Evolutionary conservation across 1,140 invertebrate species (phyloP).

Genomic region (Dreissena polymorpha): DNA sequence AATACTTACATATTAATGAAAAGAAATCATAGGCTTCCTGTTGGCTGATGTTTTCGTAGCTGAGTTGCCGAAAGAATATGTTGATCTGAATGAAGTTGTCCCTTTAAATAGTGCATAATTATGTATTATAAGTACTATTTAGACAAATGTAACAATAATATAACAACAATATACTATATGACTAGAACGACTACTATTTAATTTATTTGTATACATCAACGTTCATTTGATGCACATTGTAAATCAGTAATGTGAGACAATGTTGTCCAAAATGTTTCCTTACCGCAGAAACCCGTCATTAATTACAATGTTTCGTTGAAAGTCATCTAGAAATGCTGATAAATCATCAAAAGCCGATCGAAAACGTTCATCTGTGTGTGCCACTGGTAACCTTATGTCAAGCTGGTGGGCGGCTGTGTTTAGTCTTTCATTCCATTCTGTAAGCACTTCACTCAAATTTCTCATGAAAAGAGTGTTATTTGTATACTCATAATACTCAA

Average conservation of each 20-base stretch:
- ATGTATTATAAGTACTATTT: too few species aligned
- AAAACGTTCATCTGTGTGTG: conserved; percentile 20
- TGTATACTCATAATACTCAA: conserved; percentile 66
- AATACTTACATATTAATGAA: conserved; percentile 57
- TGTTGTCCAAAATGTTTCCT: neutral
- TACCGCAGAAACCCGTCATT: conserved; percentile 38
- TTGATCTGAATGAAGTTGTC: conserved; percentile 59
- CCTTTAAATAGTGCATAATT: conserved; percentile 35
- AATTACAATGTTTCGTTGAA: conserved; percentile 19
- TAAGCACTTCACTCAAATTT: conserved; percentile 49
- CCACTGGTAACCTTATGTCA: conserved; percentile 20
- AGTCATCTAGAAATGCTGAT: conserved; percentile 13
- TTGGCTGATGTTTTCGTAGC: conserved; percentile 57
- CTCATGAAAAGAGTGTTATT: conserved; percentile 56
- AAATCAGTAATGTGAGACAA: too few species aligned
- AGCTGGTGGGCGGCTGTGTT: conserved; percentile 27
- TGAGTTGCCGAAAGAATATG: conserved; percentile 54
- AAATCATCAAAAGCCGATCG: conserved; percentile 6
- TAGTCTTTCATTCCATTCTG: conserved; percentile 46
- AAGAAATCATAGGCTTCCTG: conserved; percentile 56
- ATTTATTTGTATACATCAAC: too few species aligned
- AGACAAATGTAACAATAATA: too few species aligned
- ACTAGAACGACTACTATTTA: too few species aligned
- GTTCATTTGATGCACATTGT: too few species aligned
- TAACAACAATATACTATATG: too few species aligned